phyloP scores from a whole-genome alignment of 35 echinoderm and acorn worm genomes.

The Stichopus chloronotus region DNA sequence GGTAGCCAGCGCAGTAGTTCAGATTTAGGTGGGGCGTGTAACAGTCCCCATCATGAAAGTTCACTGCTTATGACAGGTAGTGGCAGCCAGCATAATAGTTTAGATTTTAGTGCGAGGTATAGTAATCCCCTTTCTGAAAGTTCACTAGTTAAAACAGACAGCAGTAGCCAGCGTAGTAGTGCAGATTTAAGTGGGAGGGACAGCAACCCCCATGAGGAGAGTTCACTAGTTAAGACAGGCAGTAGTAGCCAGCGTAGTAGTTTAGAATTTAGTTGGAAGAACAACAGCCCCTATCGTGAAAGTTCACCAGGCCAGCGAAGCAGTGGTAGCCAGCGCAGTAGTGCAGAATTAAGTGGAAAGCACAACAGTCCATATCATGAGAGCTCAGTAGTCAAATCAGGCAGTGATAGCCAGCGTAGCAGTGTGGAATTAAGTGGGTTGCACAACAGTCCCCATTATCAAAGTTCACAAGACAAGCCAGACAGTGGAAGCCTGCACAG shows the following conservation, averaged over 20 bases:
- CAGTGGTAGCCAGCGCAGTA: too few species aligned
- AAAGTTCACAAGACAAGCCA: background rate
- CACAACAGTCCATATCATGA: too few species aligned
- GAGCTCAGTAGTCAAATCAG: background rate
- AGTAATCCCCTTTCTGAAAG: background rate
- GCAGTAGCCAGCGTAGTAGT: background rate
- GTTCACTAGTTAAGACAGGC: background rate
- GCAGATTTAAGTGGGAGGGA: background rate
- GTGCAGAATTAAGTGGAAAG: too few species aligned
- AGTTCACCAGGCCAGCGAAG: too few species aligned
- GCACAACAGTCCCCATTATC: background rate
- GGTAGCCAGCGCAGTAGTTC: background rate
- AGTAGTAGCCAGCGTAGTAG: too few species aligned
- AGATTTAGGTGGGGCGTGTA: background rate
- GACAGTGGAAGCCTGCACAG: background rate
- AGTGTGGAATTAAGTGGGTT: background rate
- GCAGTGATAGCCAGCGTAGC: background rate
- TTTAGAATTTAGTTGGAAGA: too few species aligned
- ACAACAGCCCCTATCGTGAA: too few species aligned
- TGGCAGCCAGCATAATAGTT: background rate
- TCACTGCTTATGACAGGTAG: background rate
- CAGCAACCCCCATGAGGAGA: background rate
- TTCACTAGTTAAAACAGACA: background rate
- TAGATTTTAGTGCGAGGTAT: background rate
- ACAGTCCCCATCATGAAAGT: background rate